Evolutionary conservation across 2,888 invertebrate species (phyloP).

Genomic region (Diloba caeruleocephala): DNA sequence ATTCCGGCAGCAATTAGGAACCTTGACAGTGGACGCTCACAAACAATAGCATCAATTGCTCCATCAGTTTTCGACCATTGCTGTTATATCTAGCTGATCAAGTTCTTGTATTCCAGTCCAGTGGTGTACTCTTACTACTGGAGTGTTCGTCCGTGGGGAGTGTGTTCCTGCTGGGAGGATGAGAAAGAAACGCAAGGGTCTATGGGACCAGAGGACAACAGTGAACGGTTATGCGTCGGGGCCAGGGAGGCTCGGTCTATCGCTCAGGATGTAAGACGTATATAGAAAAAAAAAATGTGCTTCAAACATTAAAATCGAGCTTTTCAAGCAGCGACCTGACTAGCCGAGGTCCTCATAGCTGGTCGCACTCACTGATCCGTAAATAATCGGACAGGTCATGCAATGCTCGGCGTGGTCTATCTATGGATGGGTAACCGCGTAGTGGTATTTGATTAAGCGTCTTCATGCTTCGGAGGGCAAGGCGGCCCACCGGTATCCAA

Average conservation of each 20-base stretch:
- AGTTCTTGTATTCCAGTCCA: conserved; percentile 58
- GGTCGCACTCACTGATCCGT: no score
- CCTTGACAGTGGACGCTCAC: background rate
- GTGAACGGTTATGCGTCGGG: conserved; percentile 56
- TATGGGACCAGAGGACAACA: conserved; percentile 17
- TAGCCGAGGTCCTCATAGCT: no score
- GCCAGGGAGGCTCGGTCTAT: conserved; percentile 44
- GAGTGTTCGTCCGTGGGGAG: conserved; percentile 73
- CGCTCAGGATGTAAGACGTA: conserved; percentile 25
- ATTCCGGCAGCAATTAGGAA: background rate
- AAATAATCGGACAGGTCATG: no score
- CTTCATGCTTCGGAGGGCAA: no score
- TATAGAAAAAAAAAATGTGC: no score
- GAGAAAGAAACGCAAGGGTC: conserved; percentile 7
- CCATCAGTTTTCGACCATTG: no score
- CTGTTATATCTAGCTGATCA: background rate
- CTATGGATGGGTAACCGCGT: no score
- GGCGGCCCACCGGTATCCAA: no score
- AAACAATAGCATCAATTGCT: conserved; percentile 2
- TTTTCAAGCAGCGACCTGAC: no score
- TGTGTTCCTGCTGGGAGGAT: conserved; percentile 63
- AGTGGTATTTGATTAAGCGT: no score
- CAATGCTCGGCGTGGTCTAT: no score
- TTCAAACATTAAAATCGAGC: no score
- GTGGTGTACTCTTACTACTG: conserved; percentile 75